These are phyloP conservation scores for Zeuzera pyrina DNA, from an alignment of 2,888 invertebrate species.

Conservation along the genomic window DNA sequence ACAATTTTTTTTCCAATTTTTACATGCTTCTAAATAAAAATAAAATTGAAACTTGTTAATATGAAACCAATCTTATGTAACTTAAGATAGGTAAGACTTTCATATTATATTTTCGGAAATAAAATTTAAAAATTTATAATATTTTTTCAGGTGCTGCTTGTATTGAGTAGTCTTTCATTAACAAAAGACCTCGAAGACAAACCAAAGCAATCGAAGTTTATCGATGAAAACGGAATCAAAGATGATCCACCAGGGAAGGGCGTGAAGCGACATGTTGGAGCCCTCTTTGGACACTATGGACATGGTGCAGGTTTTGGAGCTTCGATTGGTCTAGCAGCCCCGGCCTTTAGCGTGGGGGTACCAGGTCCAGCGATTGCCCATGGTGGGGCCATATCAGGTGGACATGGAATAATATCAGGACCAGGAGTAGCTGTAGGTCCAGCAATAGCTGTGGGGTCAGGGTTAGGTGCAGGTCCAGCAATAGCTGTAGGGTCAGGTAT, in stretches of 20 bases:
- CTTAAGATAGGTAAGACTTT: too few species aligned
- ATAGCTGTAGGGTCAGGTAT: conserved; percentile 13
- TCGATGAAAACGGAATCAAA: conserved; percentile 50
- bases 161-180: conserved; percentile 44
- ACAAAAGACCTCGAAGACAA: conserved; percentile 41
- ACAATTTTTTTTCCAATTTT: too few species aligned
- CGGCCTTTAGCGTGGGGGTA: too few species aligned
- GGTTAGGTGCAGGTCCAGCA: conserved; percentile 22
- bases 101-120: too few species aligned
- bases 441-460: conserved; percentile 14
- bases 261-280: conserved; percentile 42
- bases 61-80: too few species aligned
- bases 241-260: conserved; percentile 43
- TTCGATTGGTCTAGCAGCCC: neutral
- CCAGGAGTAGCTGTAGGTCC: conserved; percentile 11
- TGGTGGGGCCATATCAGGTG: neutral
- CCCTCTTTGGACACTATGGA: conserved; percentile 2
- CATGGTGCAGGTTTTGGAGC: neutral
- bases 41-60: too few species aligned
- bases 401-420: neutral
- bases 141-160: conserved; percentile 58
- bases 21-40: too few species aligned
- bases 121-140: too few species aligned
- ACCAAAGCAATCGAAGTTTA: conserved; percentile 43
- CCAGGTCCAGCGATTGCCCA: neutral